Conservation (phyloP, 1,140 invertebrate species). For the Penaeus chinensis region DNA sequence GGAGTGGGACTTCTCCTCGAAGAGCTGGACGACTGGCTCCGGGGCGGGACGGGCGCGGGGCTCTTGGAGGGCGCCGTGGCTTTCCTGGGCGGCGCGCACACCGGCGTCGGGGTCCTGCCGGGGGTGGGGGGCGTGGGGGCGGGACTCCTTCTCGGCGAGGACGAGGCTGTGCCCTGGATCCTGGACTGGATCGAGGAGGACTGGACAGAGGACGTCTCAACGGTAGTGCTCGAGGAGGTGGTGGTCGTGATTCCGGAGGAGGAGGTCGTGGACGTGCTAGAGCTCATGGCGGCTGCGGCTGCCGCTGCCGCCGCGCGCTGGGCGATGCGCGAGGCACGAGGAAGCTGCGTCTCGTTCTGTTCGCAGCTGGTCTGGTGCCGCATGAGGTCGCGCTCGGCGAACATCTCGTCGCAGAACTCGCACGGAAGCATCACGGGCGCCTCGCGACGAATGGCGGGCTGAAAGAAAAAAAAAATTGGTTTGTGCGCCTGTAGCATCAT, state of each 20-base stretch:
- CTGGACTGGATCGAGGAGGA: slow-evolving; percentile 5
- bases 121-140: not conserved
- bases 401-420: slow-evolving; percentile 63
- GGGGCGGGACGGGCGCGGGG: slow-evolving; percentile 26
- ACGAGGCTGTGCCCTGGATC: slow-evolving; percentile 10
- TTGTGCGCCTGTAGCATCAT: not conserved
- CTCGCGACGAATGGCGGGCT: slow-evolving; percentile 54
- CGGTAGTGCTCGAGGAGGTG: not conserved
- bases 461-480: not conserved
- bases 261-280: slow-evolving; percentile 14
- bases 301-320: slow-evolving; percentile 26
- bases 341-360: slow-evolving; percentile 62
- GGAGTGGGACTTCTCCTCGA: too few species aligned
- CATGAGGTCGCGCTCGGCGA: slow-evolving; percentile 62
- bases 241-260: slow-evolving; percentile 16
- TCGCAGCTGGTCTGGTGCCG: slow-evolving; percentile 63
- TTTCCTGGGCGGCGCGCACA: slow-evolving; percentile 27
- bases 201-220: not conserved
- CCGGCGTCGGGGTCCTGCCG: slow-evolving; percentile 29
- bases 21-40: not conserved
- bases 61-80: slow-evolving; percentile 27
- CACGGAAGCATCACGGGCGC: slow-evolving; percentile 63
- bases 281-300: not conserved
- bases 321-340: slow-evolving; percentile 43
- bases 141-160: slow-evolving; percentile 16